These are phyloP conservation scores for Tethya wilhelma DNA, from an alignment of 37 sponge, comb jelly and placozoan genomes.

Conservation along the genomic window DNA sequence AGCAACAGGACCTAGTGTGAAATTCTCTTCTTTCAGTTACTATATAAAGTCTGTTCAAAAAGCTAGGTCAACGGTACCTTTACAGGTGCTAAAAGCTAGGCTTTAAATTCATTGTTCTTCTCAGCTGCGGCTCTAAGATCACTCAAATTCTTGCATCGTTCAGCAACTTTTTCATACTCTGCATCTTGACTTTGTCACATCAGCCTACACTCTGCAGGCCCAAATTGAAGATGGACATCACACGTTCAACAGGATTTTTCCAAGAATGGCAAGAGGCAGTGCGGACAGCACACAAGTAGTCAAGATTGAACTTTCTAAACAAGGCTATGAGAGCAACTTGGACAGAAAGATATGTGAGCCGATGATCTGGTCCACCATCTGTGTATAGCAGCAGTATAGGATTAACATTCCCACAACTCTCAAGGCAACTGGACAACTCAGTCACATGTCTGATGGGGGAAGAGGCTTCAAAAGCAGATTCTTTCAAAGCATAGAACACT, in stretches of 20 bases:
- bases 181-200: too few relatives aligned
- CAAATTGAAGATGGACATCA: slow-evolving; percentile 64
- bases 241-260: slow-evolving; percentile 46
- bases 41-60: too few relatives aligned
- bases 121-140: too few relatives aligned
- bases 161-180: too few relatives aligned
- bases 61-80: too few relatives aligned
- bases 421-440: too few relatives aligned
- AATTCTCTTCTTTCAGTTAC: too few relatives aligned
- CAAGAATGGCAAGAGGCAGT: slow-evolving; percentile 68
- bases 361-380: slow-evolving; percentile 69
- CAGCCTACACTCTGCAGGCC: slow-evolving; percentile 65
- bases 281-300: slow-evolving; percentile 37
- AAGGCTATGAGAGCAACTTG: slow-evolving; percentile 50
- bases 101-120: too few relatives aligned
- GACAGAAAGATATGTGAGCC: slow-evolving; percentile 55
- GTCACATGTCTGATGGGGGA: slow-evolving; percentile 38
- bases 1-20: too few relatives aligned
- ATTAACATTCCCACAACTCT: neutral
- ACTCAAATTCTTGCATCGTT: too few relatives aligned
- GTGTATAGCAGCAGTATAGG: slow-evolving; percentile 44
- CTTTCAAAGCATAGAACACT: slow-evolving; percentile 50
- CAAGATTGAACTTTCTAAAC: slow-evolving; percentile 49
- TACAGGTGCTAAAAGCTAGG: too few relatives aligned
- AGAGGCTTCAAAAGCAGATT: slow-evolving; percentile 46